A percentile compares a stretch with the other conserved stretches of the same genome.
phyloP scores from a whole-genome alignment of 2,888 invertebrate genomes.

The Drosophila cognata region DNA sequence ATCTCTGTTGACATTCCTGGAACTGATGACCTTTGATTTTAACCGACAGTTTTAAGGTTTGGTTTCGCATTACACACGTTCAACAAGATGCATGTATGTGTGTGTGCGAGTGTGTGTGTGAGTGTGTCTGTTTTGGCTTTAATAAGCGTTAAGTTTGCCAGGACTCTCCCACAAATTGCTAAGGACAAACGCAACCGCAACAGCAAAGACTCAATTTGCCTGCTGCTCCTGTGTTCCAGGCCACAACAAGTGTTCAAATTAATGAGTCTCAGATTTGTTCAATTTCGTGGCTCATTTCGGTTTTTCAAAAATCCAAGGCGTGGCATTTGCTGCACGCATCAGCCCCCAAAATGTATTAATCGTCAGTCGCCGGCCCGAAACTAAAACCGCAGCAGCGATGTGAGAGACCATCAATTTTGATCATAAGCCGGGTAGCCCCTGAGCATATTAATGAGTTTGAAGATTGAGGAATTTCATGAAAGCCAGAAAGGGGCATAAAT shows the following conservation, averaged over 20 bases:
- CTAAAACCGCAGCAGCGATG: conserved; percentile 49
- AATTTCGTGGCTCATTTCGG: conserved; percentile 76
- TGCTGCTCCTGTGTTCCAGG: conserved; percentile 20
- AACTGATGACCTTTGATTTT: conserved; percentile 76
- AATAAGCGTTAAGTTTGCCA: conserved; percentile 76
- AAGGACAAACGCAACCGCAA: conserved; percentile 33
- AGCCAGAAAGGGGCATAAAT: conserved; percentile 43
- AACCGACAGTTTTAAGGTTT: conserved; percentile 56
- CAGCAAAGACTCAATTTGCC: conserved; percentile 67
- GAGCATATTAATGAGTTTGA: conserved; percentile 77
- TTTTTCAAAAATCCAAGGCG: conserved; percentile 39
- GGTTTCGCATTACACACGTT: conserved; percentile 75
- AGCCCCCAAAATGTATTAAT: conserved; percentile 59
- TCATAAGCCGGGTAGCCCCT: conserved; percentile 35
- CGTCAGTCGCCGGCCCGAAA: conserved; percentile 48
- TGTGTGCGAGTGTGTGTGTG: conserved; percentile 23
- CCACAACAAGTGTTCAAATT: conserved; percentile 74
- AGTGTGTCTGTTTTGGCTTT: conserved; percentile 49
- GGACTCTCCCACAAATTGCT: conserved; percentile 59
- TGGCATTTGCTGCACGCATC: conserved; percentile 52
- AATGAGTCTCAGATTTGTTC: conserved; percentile 79
- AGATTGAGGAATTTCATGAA: conserved; percentile 66
- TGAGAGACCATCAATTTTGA: conserved; percentile 36
- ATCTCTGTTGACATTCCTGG: conserved; percentile 83
- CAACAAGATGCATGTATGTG: conserved; percentile 6